Evolutionary conservation across 2,797 vertebrate genomes (phyloP).

Genomic region (Pyrocephalus nanus): DNA sequence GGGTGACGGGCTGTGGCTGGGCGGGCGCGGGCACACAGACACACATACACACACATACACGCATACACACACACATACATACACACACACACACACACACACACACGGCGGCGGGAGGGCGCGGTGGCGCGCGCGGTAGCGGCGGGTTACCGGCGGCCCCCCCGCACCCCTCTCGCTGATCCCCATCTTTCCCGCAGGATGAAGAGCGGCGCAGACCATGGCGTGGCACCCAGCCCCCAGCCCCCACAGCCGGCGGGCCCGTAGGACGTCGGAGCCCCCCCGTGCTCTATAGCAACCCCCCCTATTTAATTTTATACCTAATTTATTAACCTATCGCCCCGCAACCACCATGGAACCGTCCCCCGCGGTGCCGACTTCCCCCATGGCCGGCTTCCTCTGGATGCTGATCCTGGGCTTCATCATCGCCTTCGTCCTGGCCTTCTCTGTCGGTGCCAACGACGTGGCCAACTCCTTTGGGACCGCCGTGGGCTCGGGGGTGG

Average conservation of each 20-base stretch:
- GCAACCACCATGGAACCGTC: background rate
- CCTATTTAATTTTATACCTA: constrained; percentile 12
- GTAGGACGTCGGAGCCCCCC: background rate
- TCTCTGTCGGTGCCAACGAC: constrained; percentile 97
- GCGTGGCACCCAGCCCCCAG: background rate
- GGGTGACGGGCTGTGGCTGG: background rate
- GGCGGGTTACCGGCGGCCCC: background rate
- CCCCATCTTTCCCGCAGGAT: background rate
- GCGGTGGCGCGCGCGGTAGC: background rate
- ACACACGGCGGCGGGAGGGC: background rate
- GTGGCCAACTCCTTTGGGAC: constrained; percentile 98
- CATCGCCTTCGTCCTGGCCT: constrained; percentile 94
- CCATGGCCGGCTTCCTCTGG: constrained; percentile 80
- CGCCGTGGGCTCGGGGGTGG: constrained; percentile 94
- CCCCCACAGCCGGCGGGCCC: background rate
- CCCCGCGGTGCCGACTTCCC: background rate
- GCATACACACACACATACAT: background rate
- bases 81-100: background rate
- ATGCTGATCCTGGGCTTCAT: constrained; percentile 89
- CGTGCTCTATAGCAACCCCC: background rate
- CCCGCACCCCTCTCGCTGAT: background rate
- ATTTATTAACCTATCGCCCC: background rate
- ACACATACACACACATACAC: background rate
- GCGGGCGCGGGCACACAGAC: background rate
- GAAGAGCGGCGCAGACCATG: constrained; percentile 1